These are phyloP conservation scores for Calliphora vomitoria DNA, from an alignment of 2,888 invertebrate genomes.

Conservation along the genomic window DNA sequence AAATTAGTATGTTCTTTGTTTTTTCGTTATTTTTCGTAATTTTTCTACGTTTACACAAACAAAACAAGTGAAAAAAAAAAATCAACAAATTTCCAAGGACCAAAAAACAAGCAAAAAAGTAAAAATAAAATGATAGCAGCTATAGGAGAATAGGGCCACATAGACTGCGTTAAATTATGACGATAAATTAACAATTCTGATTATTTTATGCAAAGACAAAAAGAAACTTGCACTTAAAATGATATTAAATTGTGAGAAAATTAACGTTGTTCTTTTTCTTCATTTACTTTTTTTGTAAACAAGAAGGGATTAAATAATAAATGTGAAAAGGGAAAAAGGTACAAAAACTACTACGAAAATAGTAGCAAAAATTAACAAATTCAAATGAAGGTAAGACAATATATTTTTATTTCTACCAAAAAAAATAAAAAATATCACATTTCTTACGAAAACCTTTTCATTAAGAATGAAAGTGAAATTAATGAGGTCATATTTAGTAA, in stretches of 20 bases:
- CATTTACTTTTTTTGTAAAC: not conserved
- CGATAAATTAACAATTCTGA: constrained; percentile 45
- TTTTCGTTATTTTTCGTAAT: constrained; percentile 32
- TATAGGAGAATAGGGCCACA: not conserved
- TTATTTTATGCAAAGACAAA: constrained; percentile 3
- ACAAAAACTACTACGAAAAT: not conserved
- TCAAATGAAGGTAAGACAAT: constrained; percentile 18
- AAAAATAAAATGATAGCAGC: not conserved
- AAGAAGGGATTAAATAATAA: constrained; percentile 26
- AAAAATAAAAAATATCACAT: not conserved
- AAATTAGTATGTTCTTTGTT: constrained; percentile 59
- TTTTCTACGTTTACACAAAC: constrained; percentile 29
- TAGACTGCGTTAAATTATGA: constrained; percentile 28
- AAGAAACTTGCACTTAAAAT: not conserved
- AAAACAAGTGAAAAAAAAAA: not conserved
- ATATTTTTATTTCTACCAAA: not conserved
- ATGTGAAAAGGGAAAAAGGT: not conserved
- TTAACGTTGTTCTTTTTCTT: not conserved
- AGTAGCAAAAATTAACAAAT: not conserved
- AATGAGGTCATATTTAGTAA: not conserved
- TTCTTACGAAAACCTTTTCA: not conserved
- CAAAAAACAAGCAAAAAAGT: not conserved
- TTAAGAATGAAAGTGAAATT: not conserved
- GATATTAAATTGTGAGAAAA: constrained; percentile 39
- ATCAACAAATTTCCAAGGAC: not conserved